phyloP scores from a whole-genome alignment of 2,113 vertebrate genomes.

The Strix aluco region DNA sequence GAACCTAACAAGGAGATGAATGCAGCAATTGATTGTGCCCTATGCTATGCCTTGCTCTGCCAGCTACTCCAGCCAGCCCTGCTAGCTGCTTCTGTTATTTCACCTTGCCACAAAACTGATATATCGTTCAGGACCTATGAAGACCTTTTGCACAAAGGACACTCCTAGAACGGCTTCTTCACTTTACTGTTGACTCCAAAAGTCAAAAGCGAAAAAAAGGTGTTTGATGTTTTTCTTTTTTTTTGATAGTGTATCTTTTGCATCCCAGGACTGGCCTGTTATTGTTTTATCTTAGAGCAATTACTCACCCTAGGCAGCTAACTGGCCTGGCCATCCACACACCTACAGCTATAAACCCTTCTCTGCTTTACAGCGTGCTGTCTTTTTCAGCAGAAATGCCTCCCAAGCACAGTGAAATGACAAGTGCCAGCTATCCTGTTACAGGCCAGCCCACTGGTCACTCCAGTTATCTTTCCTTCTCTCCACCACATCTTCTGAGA shows the following conservation, averaged over 20 bases:
- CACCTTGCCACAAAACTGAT: neutral
- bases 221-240: neutral
- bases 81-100: neutral
- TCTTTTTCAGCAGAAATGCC: neutral
- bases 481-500: neutral
- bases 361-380: fast-evolving
- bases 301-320: neutral
- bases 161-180: neutral
- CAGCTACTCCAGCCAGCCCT: neutral
- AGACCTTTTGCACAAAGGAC: neutral
- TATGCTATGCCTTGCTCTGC: neutral
- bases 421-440: too few relatives aligned
- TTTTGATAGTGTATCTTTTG: neutral
- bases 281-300: neutral
- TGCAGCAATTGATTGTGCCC: neutral
- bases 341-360: neutral
- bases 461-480: neutral
- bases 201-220: neutral
- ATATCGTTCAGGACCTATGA: fast-evolving
- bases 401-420: neutral
- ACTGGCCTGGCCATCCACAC: neutral
- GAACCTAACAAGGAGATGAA: neutral
- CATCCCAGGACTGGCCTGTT: neutral
- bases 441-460: neutral
- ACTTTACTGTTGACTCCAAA: neutral